Conservation (phyloP, 2,797 vertebrate genomes). For the Artibeus lituratus region DNA sequence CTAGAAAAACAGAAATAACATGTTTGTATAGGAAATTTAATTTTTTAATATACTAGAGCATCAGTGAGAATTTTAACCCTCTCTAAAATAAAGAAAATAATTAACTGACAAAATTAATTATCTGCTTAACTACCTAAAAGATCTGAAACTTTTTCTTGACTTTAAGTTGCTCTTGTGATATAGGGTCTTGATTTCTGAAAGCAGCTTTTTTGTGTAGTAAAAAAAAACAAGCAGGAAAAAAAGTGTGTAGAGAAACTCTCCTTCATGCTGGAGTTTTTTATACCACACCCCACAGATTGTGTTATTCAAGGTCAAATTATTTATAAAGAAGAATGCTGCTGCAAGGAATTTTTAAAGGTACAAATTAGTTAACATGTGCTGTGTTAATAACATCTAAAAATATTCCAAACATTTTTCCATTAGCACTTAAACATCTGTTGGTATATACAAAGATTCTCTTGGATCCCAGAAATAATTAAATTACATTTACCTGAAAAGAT, state of each 20-base stretch:
- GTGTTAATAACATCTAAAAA: conserved; percentile 81
- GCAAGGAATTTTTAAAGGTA: conserved; percentile 72
- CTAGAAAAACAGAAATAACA: not conserved
- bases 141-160: not conserved
- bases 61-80: not conserved
- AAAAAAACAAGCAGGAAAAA: not conserved
- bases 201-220: not conserved
- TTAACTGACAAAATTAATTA: not conserved
- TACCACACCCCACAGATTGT: conserved; percentile 7
- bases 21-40: not conserved
- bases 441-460: conserved; percentile 67
- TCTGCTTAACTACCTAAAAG: not conserved
- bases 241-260: not conserved
- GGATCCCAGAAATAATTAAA: conserved; percentile 71
- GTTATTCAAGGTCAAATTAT: conserved; percentile 74
- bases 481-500: conserved; percentile 71
- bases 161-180: not conserved
- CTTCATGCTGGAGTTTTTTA: not conserved
- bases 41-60: not conserved
- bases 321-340: conserved; percentile 64
- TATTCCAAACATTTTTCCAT: conserved; percentile 72
- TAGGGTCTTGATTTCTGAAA: not conserved
- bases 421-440: conserved; percentile 81
- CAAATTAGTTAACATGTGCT: conserved; percentile 72
- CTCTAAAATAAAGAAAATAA: not conserved